Percentiles rank a stretch among this genome's conserved stretches.
phyloP scores from a whole-genome alignment of 2,888 invertebrate species.

The Pterobdella sp. region DNA sequence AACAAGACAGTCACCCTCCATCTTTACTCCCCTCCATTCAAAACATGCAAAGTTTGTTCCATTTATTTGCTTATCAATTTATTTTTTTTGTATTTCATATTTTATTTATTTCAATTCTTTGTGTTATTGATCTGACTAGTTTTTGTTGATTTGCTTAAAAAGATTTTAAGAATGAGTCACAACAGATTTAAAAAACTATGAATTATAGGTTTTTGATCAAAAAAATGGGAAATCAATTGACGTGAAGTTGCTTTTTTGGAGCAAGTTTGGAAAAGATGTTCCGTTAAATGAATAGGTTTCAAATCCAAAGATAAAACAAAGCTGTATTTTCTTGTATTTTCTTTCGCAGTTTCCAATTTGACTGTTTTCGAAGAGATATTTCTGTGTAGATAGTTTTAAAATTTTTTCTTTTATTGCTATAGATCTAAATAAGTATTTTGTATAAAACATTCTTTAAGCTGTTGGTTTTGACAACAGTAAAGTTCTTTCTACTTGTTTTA shows the following conservation, averaged over 20 bases:
- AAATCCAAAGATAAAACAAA: too few species aligned
- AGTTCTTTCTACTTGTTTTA: too few species aligned
- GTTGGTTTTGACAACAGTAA: too few species aligned
- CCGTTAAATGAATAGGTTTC: too few species aligned
- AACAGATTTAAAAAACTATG: too few species aligned
- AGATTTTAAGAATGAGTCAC: background rate
- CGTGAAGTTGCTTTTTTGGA: constrained; percentile 80
- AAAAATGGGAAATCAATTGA: constrained; percentile 70
- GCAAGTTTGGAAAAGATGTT: constrained; percentile 73
- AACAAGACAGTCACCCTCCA: constrained; percentile 85
- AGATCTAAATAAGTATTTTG: too few species aligned
- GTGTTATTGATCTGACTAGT: background rate
- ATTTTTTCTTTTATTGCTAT: too few species aligned
- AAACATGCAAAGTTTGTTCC: constrained; percentile 58
- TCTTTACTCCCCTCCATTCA: constrained; percentile 87
- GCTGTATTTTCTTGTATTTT: too few species aligned
- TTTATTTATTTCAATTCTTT: background rate
- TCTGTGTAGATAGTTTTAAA: too few species aligned
- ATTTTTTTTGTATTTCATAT: background rate
- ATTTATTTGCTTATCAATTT: background rate
- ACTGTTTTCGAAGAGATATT: too few species aligned
- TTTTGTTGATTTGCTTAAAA: background rate
- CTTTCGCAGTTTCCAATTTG: too few species aligned
- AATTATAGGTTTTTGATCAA: constrained; percentile 75
- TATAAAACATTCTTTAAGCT: too few species aligned